Base-by-base conservation (phyloP, 53 echinoderm and acorn worm genomes). In the Temnopleurus reevesii region DNA sequence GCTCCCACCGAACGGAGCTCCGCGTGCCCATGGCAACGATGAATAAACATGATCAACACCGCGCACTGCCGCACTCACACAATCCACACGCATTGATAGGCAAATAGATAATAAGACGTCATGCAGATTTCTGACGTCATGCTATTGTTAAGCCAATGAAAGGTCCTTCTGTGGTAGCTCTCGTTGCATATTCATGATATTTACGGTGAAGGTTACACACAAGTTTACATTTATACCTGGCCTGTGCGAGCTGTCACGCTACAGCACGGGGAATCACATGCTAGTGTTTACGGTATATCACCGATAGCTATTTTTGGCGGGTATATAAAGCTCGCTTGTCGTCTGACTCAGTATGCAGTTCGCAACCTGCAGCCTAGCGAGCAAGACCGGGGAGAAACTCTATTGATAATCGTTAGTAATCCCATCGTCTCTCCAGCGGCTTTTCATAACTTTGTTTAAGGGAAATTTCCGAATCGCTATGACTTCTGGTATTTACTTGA, bases 11-110 rank as follows among this genome's bases (percentile, higher is more conserved):
- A 71, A 12, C 71, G 88, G 88, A 87, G 88, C 88, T 87, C 88
- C 88, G 51, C 13, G 88, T 87, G 33, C 15, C 88, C 88, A 66
- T 87, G 88, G 76, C 88, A 87, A 87, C 88, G 66, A 87, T 87
- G 88, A 87, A 87, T 87, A 87, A 87, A 87, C 88, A 87, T 87
- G 88, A 65, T 66, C 53, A 66, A 65, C 66, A 13, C 12, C 41
- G 49, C 79, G 18, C 25, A 9, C 46, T 28, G 41, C 41, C 49
- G 49, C 79, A 26, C 79, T 29, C 28, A 49, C 29, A 49, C 49
- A 79, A 45, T 31, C 83, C 34, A 12, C 43, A 36, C 59, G 35
- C 46, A 82, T 43, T 45, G 56, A 29, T 3, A 80, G 36, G 86
- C 86, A 60, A 85, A 85, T 61, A 53, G 28, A 85, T 44, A 44